These are phyloP conservation scores for Cryptotis parvus DNA, from an alignment of 2,113 vertebrate genomes.

Conservation along the genomic window DNA sequence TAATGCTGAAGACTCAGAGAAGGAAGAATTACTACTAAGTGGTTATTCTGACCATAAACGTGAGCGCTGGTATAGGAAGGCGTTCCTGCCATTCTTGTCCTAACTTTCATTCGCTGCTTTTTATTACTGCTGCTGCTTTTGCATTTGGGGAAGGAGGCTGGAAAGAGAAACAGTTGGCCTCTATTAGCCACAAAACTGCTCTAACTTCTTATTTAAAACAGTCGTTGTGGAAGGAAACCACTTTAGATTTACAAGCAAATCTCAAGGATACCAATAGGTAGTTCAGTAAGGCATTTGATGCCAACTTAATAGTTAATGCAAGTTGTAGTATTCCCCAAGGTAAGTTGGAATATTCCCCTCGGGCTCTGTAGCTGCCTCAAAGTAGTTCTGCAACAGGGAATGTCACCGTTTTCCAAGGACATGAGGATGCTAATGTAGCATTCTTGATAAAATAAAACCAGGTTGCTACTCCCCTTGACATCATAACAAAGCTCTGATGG, in stretches of 20 bases:
- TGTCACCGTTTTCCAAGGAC: conserved; percentile 28
- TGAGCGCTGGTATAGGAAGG: background rate
- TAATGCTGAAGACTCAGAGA: background rate
- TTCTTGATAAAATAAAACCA: conserved; percentile 33
- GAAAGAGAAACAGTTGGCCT: conserved; percentile 19
- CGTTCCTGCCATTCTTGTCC: rapidly evolving
- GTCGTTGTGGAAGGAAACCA: conserved; percentile 3
- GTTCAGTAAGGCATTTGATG: conserved; percentile 48
- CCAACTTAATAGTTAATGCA: conserved; percentile 58
- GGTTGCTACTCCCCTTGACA: conserved; percentile 38
- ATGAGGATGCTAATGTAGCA: conserved; percentile 40
- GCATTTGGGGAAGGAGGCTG: background rate
- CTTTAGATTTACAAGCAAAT: conserved; percentile 49
- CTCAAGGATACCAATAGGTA: conserved; percentile 61
- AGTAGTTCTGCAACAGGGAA: background rate
- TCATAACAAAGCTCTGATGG: conserved; percentile 65
- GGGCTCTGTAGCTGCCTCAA: background rate
- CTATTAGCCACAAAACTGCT: conserved; percentile 31
- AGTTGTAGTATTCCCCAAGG: background rate
- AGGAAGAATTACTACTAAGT: background rate
- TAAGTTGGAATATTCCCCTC: background rate
- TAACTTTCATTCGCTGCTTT: background rate
- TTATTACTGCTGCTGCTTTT: background rate
- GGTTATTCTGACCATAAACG: background rate
- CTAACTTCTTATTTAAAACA: conserved; percentile 36